phyloP scores from a whole-genome alignment of 2,113 vertebrate genomes.

The Poeciliopsis prolifica region DNA sequence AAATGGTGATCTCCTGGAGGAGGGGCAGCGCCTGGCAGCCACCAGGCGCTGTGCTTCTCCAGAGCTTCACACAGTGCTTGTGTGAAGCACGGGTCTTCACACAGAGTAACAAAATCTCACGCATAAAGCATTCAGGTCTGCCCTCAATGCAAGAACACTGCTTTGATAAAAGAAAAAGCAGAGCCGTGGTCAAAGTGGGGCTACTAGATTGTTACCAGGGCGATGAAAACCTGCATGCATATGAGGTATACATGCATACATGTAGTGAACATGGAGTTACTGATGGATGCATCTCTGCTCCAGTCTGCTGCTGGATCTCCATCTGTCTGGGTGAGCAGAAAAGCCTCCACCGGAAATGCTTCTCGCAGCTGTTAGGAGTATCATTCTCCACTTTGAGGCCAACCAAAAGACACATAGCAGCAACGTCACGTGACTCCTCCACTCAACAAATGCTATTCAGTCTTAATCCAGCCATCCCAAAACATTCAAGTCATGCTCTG shows the following conservation, averaged over 20 bases:
- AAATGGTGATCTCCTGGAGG: slow-evolving; percentile 3
- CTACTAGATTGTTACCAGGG: background rate
- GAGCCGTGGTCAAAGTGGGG: too few relatives aligned
- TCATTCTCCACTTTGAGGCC: slow-evolving; percentile 80
- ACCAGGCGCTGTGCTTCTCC: too few relatives aligned
- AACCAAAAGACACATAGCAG: slow-evolving; percentile 78
- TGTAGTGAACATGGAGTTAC: background rate
- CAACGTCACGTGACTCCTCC: slow-evolving; percentile 68
- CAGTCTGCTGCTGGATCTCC: slow-evolving; percentile 46
- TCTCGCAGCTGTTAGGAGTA: slow-evolving; percentile 81
- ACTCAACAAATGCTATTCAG: slow-evolving; percentile 56
- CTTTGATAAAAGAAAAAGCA: too few relatives aligned
- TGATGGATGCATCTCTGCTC: slow-evolving; percentile 31
- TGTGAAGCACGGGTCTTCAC: slow-evolving; percentile 28
- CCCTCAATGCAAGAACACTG: too few relatives aligned
- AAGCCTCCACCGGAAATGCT: slow-evolving; percentile 76
- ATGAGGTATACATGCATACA: background rate
- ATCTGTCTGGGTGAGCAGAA: slow-evolving; percentile 57
- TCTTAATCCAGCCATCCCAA: slow-evolving; percentile 54
- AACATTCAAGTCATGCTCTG: slow-evolving; percentile 59
- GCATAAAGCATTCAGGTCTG: too few relatives aligned
- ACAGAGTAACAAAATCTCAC: too few relatives aligned
- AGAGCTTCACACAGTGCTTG: too few relatives aligned
- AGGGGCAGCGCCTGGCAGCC: too few relatives aligned
- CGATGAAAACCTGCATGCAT: background rate